Evolutionary conservation across 2,797 vertebrate genomes (phyloP), one percentile per base, ranked within the genome.

Genomic region (Emydoidea blandingii): DNA sequence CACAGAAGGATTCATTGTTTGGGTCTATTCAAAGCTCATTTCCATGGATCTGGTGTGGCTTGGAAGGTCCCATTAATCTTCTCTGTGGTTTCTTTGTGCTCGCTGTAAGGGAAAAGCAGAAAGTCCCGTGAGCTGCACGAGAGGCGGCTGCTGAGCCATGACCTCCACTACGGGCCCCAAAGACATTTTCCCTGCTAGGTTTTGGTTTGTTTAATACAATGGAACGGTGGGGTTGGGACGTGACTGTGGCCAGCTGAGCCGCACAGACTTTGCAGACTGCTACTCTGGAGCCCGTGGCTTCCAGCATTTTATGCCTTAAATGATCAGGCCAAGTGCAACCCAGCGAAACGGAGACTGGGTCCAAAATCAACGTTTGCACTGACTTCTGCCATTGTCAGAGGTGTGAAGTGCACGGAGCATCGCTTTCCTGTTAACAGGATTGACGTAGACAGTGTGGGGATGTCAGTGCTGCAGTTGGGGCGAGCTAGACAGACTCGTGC

Each of bases 311-410:
- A 62, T 91, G 62, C 81, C 72, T 59, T n/a, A 25, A 62, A 85
- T 0, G 25, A 79, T 5, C 5, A 47, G 41, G 74, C 94, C 96
- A 81, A 76, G 1, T 82, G 91, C 92, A 90, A 87, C 44, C 78
- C 89, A n/a, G 59, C 1, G 3, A 56, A 92, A 4, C 72, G 88
- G 88, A 92, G 83, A 83, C 34, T 16, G 0, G 87, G 5, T 97
- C 97, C 97, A 97, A 97, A 94, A 90, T 93, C 97, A 97, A 96
- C 82, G 74, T 94, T 97, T 41, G 86, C 91, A 6, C 91, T 97
- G 94, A 97, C 96, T 96, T 79, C 95, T 87, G 88, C 95, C 95
- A 81, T 97, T 97, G 96, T 97, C 92, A 92, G 95, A 59, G 37
- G 87, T 79, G 91, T 91, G 27, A 91, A 91, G 92, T 1, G 2